Percentiles rank a stretch among this genome's conserved stretches.
These are phyloP conservation scores for Sarotherodon lohbergeri DNA, from an alignment of 2,113 vertebrate species.

Conservation along the genomic window DNA sequence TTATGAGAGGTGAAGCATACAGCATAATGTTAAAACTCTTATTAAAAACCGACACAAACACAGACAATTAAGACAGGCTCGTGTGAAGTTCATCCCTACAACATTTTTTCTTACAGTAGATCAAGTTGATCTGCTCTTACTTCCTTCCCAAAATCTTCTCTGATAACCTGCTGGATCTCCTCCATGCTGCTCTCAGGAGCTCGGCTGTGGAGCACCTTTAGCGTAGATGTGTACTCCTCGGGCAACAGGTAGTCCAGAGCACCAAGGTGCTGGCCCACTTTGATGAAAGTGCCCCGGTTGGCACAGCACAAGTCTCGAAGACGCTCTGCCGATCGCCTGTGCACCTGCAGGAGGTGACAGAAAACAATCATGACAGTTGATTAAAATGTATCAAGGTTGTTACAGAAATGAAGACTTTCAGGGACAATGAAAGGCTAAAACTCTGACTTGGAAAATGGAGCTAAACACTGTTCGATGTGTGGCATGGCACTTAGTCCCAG, in stretches of 20 bases:
- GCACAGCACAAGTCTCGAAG: conserved; percentile 90
- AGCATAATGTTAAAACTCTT: background rate
- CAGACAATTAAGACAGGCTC: background rate
- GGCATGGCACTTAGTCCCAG: background rate
- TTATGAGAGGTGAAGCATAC: background rate
- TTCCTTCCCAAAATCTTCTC: conserved; percentile 92
- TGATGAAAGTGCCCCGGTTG: conserved; percentile 97
- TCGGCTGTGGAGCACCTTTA: conserved; percentile 89
- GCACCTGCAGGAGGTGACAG: conserved; percentile 73
- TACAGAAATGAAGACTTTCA: background rate
- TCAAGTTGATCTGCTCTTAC: conserved; percentile 11
- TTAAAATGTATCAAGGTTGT: background rate
- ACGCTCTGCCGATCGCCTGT: conserved; percentile 86
- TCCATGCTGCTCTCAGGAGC: conserved; percentile 87
- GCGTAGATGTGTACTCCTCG: conserved; percentile 89
- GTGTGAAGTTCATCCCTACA: fast-evolving
- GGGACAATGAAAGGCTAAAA: background rate
- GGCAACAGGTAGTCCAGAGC: conserved; percentile 93
- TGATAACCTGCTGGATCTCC: conserved; percentile 87
- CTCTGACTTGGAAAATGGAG: background rate
- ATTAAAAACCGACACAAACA: background rate
- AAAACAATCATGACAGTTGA: background rate
- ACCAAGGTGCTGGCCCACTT: conserved; percentile 95
- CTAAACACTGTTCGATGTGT: background rate
- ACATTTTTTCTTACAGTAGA: background rate